Evolutionary conservation across 1,140 invertebrate genomes (phyloP).

Genomic region (Gonatopus flavifemur): DNA sequence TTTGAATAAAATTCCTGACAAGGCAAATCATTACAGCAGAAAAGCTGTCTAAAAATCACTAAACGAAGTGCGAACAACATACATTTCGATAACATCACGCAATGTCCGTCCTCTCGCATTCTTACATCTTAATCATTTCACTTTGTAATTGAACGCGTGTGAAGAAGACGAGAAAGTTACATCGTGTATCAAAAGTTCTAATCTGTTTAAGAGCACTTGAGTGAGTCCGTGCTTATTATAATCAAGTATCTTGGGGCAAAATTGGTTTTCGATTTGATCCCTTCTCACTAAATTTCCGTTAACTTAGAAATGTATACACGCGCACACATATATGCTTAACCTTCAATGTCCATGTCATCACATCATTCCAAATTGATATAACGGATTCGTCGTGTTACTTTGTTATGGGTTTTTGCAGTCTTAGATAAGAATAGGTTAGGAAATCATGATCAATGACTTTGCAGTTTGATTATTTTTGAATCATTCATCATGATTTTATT

Average conservation of each 20-base stretch:
- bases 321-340: constrained; percentile 10
- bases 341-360: constrained; percentile 8
- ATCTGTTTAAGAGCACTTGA: too few species aligned
- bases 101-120: too few species aligned
- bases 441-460: constrained; percentile 34
- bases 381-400: constrained; percentile 4
- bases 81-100: too few species aligned
- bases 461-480: constrained; percentile 29
- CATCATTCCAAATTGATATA: not conserved
- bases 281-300: constrained; percentile 7
- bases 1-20: not conserved
- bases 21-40: too few species aligned
- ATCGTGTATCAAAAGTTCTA: too few species aligned
- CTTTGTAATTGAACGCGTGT: too few species aligned
- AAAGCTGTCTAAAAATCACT: too few species aligned
- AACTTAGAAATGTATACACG: constrained; percentile 1
- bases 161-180: too few species aligned
- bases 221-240: not conserved
- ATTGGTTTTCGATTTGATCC: not conserved
- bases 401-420: constrained; percentile 26
- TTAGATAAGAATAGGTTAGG: constrained; percentile 34
- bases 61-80: too few species aligned
- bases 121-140: too few species aligned
- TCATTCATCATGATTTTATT: constrained; percentile 3
- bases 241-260: not conserved